Percentiles rank a stretch among this genome's conserved stretches.
phyloP scores from a whole-genome alignment of 1,140 invertebrate genomes.

The Bombus difficillimus region DNA sequence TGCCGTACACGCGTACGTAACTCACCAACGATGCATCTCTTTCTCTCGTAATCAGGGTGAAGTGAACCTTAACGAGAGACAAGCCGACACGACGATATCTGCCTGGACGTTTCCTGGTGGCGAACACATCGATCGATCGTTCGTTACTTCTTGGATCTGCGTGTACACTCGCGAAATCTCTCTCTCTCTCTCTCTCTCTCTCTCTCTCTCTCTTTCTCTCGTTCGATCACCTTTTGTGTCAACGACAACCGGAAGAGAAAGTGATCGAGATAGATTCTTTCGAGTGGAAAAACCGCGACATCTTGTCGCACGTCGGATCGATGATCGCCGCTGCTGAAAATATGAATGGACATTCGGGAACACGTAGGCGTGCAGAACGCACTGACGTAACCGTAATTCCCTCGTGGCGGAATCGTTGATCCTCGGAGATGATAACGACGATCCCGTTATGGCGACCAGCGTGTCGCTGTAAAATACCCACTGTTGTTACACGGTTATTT shows the following conservation, averaged over 20 bases:
- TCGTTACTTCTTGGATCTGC: slow-evolving; percentile 13
- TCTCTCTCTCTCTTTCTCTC: no score
- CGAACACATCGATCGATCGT: slow-evolving; percentile 18
- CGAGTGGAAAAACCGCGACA: slow-evolving; percentile 28
- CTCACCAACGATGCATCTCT: slow-evolving; percentile 2
- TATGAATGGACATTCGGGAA: slow-evolving; percentile 25
- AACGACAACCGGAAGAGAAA: slow-evolving; percentile 69
- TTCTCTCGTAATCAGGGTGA: background rate
- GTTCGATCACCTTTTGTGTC: slow-evolving; percentile 56
- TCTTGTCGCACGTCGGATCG: slow-evolving; percentile 53
- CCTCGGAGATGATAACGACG: slow-evolving; percentile 15
- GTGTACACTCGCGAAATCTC: background rate
- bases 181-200: background rate
- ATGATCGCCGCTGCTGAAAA: slow-evolving; percentile 30
- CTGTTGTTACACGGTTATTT: slow-evolving; percentile 20
- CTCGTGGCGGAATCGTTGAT: slow-evolving; percentile 22
- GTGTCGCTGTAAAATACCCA: background rate
- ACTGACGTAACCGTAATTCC: slow-evolving; percentile 29
- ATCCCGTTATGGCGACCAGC: slow-evolving; percentile 18
- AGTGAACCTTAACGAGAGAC: slow-evolving; percentile 32
- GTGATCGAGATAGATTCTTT: slow-evolving; percentile 40
- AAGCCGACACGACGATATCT: slow-evolving; percentile 21
- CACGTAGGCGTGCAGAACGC: slow-evolving; percentile 29
- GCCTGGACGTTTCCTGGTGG: slow-evolving; percentile 4
- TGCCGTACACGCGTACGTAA: background rate